Evolutionary conservation across 2,113 vertebrate species (phyloP).

Genomic region (Neolamprologus hecqui): DNA sequence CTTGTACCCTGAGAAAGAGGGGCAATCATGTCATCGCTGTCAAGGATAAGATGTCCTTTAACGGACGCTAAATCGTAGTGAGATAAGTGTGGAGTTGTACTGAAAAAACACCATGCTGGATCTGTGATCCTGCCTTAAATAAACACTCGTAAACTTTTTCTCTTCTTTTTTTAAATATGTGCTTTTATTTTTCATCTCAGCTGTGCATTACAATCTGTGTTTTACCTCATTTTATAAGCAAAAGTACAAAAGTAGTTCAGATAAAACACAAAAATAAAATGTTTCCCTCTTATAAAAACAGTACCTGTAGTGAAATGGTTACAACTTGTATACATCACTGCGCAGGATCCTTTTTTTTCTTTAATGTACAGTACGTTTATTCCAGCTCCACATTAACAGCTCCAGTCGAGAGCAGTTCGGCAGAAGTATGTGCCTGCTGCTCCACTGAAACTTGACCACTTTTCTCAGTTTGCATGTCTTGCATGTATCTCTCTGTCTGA

Average conservation of each 20-base stretch:
- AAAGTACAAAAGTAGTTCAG: background rate
- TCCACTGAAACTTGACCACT: background rate
- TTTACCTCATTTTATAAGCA: background rate
- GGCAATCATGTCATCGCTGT: background rate
- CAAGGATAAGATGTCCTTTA: background rate
- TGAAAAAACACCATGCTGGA: background rate
- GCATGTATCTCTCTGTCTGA: background rate
- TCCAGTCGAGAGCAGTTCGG: background rate
- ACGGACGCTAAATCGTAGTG: background rate
- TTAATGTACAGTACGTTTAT: background rate
- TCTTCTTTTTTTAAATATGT: background rate
- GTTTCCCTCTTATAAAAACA: background rate
- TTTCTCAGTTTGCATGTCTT: background rate
- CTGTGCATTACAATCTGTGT: background rate
- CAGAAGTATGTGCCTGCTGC: background rate
- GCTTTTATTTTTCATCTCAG: conserved; percentile 1
- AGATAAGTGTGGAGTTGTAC: background rate
- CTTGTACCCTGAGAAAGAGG: background rate
- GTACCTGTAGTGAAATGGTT: background rate
- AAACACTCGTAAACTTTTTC: background rate
- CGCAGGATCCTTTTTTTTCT: background rate
- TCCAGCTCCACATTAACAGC: background rate
- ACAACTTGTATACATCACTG: background rate
- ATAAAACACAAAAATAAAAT: background rate
- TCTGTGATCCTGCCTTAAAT: background rate